phyloP scores from a whole-genome alignment of 2,797 vertebrate genomes.

The Macrochelys suwanniensis region DNA sequence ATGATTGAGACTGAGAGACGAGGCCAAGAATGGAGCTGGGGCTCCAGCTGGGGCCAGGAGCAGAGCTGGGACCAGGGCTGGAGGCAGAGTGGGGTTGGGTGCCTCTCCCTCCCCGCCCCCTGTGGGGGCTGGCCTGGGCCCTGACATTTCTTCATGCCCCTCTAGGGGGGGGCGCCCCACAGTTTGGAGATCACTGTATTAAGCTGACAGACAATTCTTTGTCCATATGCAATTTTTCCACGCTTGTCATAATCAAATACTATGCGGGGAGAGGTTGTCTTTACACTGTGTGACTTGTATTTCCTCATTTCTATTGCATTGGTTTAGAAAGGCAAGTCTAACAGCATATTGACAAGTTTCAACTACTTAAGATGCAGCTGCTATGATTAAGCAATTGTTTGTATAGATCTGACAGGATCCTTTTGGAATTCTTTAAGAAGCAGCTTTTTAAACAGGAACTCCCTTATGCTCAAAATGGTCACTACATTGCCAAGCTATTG shows the following conservation, averaged over 20 bases:
- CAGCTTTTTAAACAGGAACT: conserved; percentile 54
- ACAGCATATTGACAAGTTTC: neutral
- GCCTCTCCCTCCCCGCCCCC: too few species aligned
- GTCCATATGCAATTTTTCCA: neutral
- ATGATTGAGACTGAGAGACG: too few species aligned
- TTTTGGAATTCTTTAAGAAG: conserved; percentile 59
- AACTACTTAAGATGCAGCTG: conserved; percentile 33
- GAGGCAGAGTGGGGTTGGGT: too few species aligned
- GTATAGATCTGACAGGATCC: neutral
- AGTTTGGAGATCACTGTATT: too few species aligned
- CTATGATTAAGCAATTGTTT: conserved; percentile 65
- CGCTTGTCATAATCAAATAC: neutral
- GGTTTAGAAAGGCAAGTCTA: neutral
- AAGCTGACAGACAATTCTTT: neutral
- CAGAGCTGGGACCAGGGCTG: too few species aligned
- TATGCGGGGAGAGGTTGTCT: neutral
- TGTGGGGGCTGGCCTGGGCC: too few species aligned
- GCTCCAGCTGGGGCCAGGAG: too few species aligned
- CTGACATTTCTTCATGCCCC: too few species aligned
- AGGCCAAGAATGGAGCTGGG: too few species aligned
- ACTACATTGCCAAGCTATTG: conserved; percentile 28
- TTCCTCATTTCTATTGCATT: neutral
- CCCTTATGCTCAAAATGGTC: conserved; percentile 33
- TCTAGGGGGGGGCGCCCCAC: too few species aligned
- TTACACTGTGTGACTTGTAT: neutral